Conservation (phyloP, 2,113 vertebrate genomes). For the Pteronura brasiliensis region DNA sequence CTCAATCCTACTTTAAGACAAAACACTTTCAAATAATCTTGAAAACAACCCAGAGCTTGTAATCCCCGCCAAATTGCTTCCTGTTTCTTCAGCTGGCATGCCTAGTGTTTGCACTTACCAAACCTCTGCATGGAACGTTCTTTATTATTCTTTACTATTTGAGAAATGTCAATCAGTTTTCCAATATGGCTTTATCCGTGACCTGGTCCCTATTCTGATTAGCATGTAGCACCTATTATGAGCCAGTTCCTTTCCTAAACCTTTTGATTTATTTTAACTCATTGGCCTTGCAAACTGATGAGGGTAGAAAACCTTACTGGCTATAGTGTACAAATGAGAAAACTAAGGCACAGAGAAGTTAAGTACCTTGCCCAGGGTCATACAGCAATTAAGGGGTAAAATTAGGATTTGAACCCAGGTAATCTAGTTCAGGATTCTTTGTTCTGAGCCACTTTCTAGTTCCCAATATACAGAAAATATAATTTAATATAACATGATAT, state of each 20-base stretch:
- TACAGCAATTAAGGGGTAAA: neutral
- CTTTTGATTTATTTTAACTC: neutral
- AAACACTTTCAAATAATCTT: conserved; percentile 48
- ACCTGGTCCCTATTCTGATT: neutral
- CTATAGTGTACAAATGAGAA: neutral
- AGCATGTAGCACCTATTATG: neutral
- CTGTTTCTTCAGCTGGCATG: neutral
- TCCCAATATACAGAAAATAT: neutral
- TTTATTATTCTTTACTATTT: neutral
- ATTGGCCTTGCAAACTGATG: neutral
- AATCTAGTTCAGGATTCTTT: neutral
- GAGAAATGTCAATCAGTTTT: neutral
- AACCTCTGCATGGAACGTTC: neutral
- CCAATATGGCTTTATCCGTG: neutral
- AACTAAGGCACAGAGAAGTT: neutral
- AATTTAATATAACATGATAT: no score
- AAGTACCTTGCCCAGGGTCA: neutral
- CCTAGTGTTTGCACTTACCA: neutral
- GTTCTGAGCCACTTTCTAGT: neutral
- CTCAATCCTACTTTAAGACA: neutral
- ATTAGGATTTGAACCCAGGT: neutral
- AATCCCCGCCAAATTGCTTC: neutral
- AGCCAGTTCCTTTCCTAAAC: neutral
- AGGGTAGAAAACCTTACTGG: neutral
- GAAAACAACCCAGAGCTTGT: conserved; percentile 14